A percentile compares a stretch with the other conserved stretches of the same genome.
Conservation (phyloP, 2,797 vertebrate species). For the Clarias pachynema region DNA sequence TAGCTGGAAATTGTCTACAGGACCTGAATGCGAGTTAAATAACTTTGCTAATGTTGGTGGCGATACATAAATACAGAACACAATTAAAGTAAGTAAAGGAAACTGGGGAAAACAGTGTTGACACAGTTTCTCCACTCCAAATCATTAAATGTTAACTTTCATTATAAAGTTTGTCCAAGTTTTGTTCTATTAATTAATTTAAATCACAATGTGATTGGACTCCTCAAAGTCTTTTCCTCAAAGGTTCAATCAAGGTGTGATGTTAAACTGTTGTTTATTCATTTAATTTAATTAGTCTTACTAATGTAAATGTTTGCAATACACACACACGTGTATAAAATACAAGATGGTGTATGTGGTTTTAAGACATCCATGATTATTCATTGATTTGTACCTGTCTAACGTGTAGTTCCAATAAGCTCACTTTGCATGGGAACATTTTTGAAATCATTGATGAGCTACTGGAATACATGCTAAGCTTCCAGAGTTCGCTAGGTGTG, state of each 20-base stretch:
- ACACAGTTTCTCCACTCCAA: background rate
- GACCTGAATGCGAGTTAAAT: background rate
- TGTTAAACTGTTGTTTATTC: too few species aligned
- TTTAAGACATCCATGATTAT: background rate
- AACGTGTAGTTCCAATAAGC: background rate
- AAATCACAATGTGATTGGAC: background rate
- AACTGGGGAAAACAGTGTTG: background rate
- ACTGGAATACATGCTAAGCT: background rate
- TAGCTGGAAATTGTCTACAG: background rate
- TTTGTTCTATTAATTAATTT: background rate
- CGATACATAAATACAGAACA: background rate
- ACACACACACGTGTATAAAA: background rate
- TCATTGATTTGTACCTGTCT: background rate
- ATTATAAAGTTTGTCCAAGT: background rate
- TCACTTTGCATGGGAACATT: background rate
- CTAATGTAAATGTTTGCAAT: background rate
- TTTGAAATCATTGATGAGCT: background rate
- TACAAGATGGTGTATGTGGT: background rate
- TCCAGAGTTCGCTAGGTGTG: slow-evolving; percentile 24
- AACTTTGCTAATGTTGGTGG: background rate
- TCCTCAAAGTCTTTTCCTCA: background rate
- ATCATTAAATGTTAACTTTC: background rate
- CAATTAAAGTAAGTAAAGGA: background rate
- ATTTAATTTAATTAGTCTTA: background rate
- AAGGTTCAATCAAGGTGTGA: background rate